Base-by-base conservation (phyloP, 2,113 vertebrate species). In the Platycercus adscitus region DNA sequence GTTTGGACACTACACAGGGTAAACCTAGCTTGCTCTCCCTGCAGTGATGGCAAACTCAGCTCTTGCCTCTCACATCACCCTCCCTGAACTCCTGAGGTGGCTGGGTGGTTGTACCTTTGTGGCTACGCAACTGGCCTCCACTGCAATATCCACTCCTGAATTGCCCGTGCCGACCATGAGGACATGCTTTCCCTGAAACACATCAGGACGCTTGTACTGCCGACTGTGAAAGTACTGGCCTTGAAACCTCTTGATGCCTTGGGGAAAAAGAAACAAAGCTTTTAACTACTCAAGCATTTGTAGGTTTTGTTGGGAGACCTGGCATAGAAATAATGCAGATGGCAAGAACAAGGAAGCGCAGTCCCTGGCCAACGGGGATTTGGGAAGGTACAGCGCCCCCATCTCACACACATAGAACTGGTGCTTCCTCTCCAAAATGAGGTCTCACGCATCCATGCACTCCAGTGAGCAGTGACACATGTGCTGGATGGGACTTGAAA, bases 131-230 rank as follows among this genome's bases (percentile, higher is more conserved):
- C 99, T 99, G 71, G 99, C 98, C 94, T 99, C 99, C 86, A 98
- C 98, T 0, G 98, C 98, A 4, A 99, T 98, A 91, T 99, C 99
- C 55, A 97, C 98, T 83, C 98, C 99, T 0, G 98, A 99, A 91
- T 99, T 99, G 11, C 99, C 99, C 95, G 98, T 98, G 73, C 99
- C 98, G 10, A 99, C 92, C 69, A 99, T 97, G 7, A 99, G 97
- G 60, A 99, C 98, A 4, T 52, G 98, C 95, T 99, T 99, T 80
- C 98, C 98, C 75, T 94, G 97, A 96, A 98, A 98, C 58, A 94
- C 12, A 0, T 98, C 94, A 2, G 98, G 98, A 50, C 98, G 95
- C 94, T 98, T 99, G 93, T 99, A 99, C 18, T 99, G 96, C 86
- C 96, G 97, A 91, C 99, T 99, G 91, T 99, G 99, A 75, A 98